Conservation (phyloP, 1,140 invertebrate species). For the Ips nitidus region DNA sequence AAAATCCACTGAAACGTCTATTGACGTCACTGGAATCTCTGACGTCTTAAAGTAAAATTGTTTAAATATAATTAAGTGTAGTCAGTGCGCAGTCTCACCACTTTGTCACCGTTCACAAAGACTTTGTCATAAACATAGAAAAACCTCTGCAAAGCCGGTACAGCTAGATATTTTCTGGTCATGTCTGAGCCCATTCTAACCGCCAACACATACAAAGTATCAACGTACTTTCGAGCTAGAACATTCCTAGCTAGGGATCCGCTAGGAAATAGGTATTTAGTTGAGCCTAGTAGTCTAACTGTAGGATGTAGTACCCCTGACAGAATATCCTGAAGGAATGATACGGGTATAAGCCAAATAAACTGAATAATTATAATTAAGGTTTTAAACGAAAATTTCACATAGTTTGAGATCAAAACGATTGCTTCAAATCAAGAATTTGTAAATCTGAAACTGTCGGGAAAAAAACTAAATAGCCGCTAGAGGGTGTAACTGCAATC, state of each 20-base stretch:
- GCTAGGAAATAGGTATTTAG: slow-evolving; percentile 75
- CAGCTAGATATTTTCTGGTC: slow-evolving; percentile 75
- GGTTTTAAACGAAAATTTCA: neutral
- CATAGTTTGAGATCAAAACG: slow-evolving; percentile 1
- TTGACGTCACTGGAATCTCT: neutral
- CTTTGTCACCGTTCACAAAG: slow-evolving; percentile 10
- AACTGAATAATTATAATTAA: too few relatives aligned
- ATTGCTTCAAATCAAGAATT: slow-evolving; percentile 4
- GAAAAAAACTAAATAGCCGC: too few relatives aligned
- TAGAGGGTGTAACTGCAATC: too few relatives aligned
- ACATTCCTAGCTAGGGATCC: slow-evolving; percentile 71
- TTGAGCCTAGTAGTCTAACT: slow-evolving; percentile 71
- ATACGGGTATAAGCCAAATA: too few relatives aligned
- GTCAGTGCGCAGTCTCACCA: neutral
- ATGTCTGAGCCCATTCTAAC: slow-evolving; percentile 81
- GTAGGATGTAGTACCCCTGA: slow-evolving; percentile 78
- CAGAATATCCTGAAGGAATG: slow-evolving; percentile 62
- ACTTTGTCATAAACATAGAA: slow-evolving; percentile 86
- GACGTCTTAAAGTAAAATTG: neutral
- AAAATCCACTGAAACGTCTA: slow-evolving; percentile 47
- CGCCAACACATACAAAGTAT: slow-evolving; percentile 76
- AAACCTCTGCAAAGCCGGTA: slow-evolving; percentile 72
- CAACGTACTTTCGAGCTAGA: slow-evolving; percentile 77
- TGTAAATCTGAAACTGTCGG: too few relatives aligned
- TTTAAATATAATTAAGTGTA: neutral